Evolutionary conservation across 2,797 vertebrate species (phyloP).

Genomic region (Pelobates cultripes): DNA sequence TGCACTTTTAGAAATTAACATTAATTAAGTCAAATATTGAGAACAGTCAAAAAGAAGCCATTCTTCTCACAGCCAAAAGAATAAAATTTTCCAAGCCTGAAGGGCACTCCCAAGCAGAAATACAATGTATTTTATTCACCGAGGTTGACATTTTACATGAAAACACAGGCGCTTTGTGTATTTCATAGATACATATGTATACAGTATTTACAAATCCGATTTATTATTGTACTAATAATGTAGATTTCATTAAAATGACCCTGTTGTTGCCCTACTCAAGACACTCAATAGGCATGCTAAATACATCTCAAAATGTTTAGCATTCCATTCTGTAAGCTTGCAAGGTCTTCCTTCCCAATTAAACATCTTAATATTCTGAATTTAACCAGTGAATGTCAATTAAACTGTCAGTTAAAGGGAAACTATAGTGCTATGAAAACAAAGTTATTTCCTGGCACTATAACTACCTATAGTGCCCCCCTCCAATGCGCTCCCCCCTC

Average conservation of each 20-base stretch:
- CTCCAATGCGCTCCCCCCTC: too few species aligned
- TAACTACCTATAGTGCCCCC: too few species aligned
- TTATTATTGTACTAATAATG: constrained; percentile 3
- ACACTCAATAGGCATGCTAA: not conserved
- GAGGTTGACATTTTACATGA: not conserved
- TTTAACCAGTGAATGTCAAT: too few species aligned
- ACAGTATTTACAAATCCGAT: not conserved
- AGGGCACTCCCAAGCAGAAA: constrained; percentile 11
- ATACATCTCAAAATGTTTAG: not conserved
- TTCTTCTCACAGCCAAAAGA: constrained; percentile 10
- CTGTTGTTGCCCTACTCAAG: not conserved
- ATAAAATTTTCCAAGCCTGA: constrained; percentile 28
- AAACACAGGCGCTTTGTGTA: constrained; percentile 10
- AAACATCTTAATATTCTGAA: too few species aligned
- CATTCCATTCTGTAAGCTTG: not conserved
- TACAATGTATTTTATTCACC: constrained; percentile 16
- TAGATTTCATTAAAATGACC: not conserved
- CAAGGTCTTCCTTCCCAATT: too few species aligned
- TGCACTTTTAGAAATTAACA: not conserved
- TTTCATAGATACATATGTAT: not conserved
- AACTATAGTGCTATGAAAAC: too few species aligned
- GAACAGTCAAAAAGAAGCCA: constrained; percentile 6
- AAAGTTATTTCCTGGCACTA: too few species aligned
- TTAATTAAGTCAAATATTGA: not conserved
- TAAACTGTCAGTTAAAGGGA: too few species aligned